Evolutionary conservation across 2,888 invertebrate genomes (phyloP).

Genomic region (Poecilus cupreus): DNA sequence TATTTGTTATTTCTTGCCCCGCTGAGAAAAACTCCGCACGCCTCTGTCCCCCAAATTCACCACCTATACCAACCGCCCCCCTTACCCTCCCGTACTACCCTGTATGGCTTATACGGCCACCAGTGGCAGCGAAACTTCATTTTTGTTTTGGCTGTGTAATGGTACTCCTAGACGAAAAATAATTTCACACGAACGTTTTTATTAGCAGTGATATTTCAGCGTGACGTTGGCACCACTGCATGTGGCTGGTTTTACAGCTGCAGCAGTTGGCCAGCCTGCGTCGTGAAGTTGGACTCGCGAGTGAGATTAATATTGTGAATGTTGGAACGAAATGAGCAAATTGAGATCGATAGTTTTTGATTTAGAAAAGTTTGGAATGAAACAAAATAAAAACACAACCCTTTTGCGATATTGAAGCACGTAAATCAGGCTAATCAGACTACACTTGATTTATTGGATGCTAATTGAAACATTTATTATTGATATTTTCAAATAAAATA

Average conservation of each 20-base stretch:
- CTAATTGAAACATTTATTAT: no score
- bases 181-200: conserved; percentile 49
- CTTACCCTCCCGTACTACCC: background rate
- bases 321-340: background rate
- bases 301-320: conserved; percentile 38
- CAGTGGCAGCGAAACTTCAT: conserved; percentile 19
- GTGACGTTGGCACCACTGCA: conserved; percentile 23
- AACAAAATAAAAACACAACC: no score
- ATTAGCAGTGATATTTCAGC: conserved; percentile 47
- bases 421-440: no score
- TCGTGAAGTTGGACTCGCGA: background rate
- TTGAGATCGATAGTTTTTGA: conserved; percentile 13
- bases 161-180: conserved; percentile 49
- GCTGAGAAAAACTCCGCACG: background rate
- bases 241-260: conserved; percentile 24
- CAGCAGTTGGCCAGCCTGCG: conserved; percentile 30
- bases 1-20: no score
- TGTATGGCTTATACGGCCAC: background rate
- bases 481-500: no score
- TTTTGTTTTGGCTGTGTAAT: conserved; percentile 49
- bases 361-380: background rate
- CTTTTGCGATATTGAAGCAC: no score
- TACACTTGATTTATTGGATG: no score
- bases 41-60: background rate
- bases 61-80: background rate